Evolutionary conservation across 1,140 invertebrate genomes (phyloP).

Genomic region (Apis florea): DNA sequence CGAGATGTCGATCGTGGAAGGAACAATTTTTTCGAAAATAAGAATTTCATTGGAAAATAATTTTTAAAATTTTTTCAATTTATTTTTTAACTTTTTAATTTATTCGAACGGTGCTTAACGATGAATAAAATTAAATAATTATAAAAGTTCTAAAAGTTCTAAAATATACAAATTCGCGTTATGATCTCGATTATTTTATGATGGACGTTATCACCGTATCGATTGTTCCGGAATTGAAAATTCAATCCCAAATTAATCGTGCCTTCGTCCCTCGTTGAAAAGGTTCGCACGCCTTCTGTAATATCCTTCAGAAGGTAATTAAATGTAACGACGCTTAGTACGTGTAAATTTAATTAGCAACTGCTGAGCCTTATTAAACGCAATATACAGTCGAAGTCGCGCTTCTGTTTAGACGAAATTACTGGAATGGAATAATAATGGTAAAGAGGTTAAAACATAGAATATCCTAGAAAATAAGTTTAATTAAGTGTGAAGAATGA

Average conservation of each 20-base stretch:
- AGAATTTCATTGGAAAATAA: not conserved
- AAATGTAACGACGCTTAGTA: constrained; percentile 16
- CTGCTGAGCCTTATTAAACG: constrained; percentile 23
- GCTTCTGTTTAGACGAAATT: not conserved
- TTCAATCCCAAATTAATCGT: not conserved
- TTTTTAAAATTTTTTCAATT: not conserved
- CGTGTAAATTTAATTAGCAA: constrained; percentile 37
- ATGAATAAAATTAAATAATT: too few relatives aligned
- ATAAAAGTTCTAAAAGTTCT: not conserved
- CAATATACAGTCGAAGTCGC: not conserved
- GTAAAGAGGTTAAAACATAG: not conserved
- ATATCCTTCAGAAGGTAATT: constrained; percentile 17
- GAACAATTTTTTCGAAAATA: not conserved
- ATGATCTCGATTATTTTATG: not conserved
- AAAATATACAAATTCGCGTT: too few relatives aligned
- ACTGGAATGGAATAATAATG: not conserved
- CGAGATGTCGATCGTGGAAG: not conserved
- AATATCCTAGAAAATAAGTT: too few relatives aligned
- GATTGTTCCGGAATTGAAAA: not conserved
- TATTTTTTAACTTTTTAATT: not conserved
- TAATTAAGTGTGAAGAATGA: too few relatives aligned
- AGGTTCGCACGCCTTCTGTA: not conserved
- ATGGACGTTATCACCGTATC: not conserved
- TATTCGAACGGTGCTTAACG: too few relatives aligned
- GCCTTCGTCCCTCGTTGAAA: not conserved